Base-by-base conservation (phyloP, 2,888 invertebrate genomes). In the Cinara cedri region DNA sequence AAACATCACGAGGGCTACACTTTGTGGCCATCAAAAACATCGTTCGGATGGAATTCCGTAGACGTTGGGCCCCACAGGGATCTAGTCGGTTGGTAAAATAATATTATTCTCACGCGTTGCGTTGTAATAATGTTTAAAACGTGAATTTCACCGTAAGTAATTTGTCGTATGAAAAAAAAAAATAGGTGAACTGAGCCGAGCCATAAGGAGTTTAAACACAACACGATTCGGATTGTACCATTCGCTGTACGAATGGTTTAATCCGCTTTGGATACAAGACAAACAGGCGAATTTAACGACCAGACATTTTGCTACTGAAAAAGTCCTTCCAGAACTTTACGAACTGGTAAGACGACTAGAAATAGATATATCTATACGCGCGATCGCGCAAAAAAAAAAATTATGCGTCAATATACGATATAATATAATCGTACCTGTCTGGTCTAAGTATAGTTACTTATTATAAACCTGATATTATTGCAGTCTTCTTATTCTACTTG, bases 1-100 rank as follows among this genome's bases (percentile, higher is more conserved):
- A 95, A 95, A 86, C 95, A 95, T 85, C 95, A 95, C 85, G 95
- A 96, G 85, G 95, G 95, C 0, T 96, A 88, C 85, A 91, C 94
- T 8, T 85, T 94, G 70, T 95, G 94, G 90, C 94, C 94, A n/a
- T 93, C 94, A 0, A 89, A 88, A 82, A 89, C 90, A 74, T 91
- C 93, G 0, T 97, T 91, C 85, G 92, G 93, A 84, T 95, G 95
- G 95, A 95, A 95, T 85, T 87, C 94, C 0, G 86, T 89, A 83
- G 94, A 93, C 83, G 88, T 92, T 72, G 95, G 95, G 1, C 93
- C 94, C 0, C 90, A 90, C 80, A 86, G 90, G 68, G 93, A 96
- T 86, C 86, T 96, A 65, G 89, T 96, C 62, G 91, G 92, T 87
- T 84, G 83, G 85, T 82, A 24, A 34, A 54, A 6, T 34, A 34